These are phyloP conservation scores for Venustoraphidia nigricollis DNA, from an alignment of 2,888 invertebrate species.

Conservation along the genomic window DNA sequence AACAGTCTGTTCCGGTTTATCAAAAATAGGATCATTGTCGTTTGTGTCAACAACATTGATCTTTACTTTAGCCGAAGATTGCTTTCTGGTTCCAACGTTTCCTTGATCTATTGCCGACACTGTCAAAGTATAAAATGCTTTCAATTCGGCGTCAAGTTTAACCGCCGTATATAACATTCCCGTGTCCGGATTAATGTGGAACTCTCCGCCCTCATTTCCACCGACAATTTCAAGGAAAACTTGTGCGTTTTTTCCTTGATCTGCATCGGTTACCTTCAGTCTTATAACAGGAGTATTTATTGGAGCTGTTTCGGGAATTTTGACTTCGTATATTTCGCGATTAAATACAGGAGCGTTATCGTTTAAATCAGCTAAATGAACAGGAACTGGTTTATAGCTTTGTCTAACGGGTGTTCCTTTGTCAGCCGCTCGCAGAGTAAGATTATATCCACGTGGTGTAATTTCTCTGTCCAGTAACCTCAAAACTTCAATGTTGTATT, in stretches of 20 bases:
- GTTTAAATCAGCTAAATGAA: conserved; percentile 64
- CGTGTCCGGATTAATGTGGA: conserved; percentile 71
- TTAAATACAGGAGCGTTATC: conserved; percentile 81
- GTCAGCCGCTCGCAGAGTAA: conserved; percentile 75
- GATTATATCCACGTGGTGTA: conserved; percentile 68
- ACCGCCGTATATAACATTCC: conserved; percentile 80
- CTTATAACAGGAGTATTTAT: conserved; percentile 76
- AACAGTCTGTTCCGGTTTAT: conserved; percentile 50
- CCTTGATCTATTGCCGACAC: conserved; percentile 83
- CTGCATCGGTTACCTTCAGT: conserved; percentile 73
- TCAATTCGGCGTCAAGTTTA: conserved; percentile 68
- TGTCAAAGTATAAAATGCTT: conserved; percentile 71
- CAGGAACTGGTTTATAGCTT: conserved; percentile 66
- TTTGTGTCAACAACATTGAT: conserved; percentile 82
- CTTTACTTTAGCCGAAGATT: conserved; percentile 82
- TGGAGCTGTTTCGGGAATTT: conserved; percentile 78
- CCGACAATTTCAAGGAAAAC: conserved; percentile 80
- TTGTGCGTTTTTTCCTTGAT: conserved; percentile 68
- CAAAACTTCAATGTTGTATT: conserved; percentile 67
- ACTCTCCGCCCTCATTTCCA: conserved; percentile 81
- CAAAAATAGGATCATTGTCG: conserved; percentile 86
- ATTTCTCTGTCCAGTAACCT: conserved; percentile 62
- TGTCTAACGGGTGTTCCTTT: conserved; percentile 63
- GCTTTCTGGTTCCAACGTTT: conserved; percentile 64
- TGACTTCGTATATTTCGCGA: conserved; percentile 72